phyloP scores from a whole-genome alignment of 1,140 invertebrate genomes.

The Drosophila repletoides region DNA sequence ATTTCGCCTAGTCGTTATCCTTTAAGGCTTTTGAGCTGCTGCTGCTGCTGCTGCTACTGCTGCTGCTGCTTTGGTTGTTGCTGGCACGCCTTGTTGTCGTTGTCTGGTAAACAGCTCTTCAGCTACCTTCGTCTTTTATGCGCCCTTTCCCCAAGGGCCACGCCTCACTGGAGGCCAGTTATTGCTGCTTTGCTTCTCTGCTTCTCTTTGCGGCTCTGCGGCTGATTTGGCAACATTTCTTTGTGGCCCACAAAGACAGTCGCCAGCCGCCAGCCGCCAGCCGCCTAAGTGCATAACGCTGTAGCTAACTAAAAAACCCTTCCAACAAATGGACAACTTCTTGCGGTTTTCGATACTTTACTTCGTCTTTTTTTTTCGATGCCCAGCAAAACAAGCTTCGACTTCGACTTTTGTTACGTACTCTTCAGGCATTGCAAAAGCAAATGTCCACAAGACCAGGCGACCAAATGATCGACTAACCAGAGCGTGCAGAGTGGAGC shows the following conservation, averaged over 20 bases:
- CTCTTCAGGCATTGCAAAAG: slow-evolving; percentile 31
- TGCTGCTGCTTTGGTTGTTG: slow-evolving; percentile 18
- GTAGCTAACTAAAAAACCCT: slow-evolving; percentile 60
- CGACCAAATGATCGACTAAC: slow-evolving; percentile 3
- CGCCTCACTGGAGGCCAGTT: slow-evolving; percentile 41
- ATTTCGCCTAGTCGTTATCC: slow-evolving; percentile 37
- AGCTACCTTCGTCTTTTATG: slow-evolving; percentile 57
- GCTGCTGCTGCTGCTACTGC: slow-evolving; percentile 20
- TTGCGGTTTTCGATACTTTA: slow-evolving; percentile 53
- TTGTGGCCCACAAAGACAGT: slow-evolving; percentile 16
- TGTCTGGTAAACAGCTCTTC: slow-evolving; percentile 46
- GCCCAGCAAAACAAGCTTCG: slow-evolving; percentile 26
- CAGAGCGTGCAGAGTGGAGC: slow-evolving; percentile 1
- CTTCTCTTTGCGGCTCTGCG: no score
- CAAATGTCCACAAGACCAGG: slow-evolving; percentile 9
- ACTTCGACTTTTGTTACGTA: slow-evolving; percentile 49
- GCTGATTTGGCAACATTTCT: slow-evolving; percentile 73
- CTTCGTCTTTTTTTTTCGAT: slow-evolving; percentile 29
- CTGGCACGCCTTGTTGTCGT: slow-evolving; percentile 57
- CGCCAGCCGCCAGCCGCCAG: no score
- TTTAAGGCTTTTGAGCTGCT: slow-evolving; percentile 32
- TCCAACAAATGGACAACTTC: slow-evolving; percentile 65
- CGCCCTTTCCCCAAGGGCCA: slow-evolving; percentile 27
- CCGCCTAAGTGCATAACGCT: slow-evolving; percentile 72
- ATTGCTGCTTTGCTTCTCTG: slow-evolving; percentile 26